phyloP scores from a whole-genome alignment of 2,888 invertebrate species.

The Hofmannophila pseudospretella region DNA sequence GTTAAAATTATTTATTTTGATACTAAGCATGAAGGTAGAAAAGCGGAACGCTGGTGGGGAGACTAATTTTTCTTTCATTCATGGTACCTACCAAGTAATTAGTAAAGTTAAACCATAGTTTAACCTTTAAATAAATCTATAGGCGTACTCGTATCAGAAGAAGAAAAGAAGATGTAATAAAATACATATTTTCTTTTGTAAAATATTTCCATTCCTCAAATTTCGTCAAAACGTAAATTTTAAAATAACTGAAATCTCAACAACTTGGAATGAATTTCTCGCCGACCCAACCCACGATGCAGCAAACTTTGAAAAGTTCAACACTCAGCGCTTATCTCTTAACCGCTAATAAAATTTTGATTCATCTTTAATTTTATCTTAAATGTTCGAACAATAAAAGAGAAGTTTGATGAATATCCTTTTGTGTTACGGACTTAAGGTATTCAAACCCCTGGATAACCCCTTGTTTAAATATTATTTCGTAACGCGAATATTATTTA shows the following conservation, averaged over 20 bases:
- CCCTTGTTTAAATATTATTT: conserved; percentile 5
- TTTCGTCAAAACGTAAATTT: not conserved
- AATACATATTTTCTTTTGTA: too few relatives aligned
- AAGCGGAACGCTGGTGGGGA: too few relatives aligned
- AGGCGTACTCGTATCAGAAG: too few relatives aligned
- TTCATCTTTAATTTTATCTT: conserved; percentile 72
- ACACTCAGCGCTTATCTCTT: conserved; percentile 68
- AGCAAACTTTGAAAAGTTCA: conserved; percentile 61
- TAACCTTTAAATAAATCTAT: too few relatives aligned
- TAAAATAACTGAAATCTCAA: not conserved
- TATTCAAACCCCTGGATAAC: conserved; percentile 35
- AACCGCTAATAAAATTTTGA: conserved; percentile 72
- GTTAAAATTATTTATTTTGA: too few relatives aligned
- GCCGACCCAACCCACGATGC: conserved; percentile 25
- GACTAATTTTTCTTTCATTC: too few relatives aligned
- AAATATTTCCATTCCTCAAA: too few relatives aligned
- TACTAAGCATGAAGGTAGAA: too few relatives aligned
- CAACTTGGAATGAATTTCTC: conserved; percentile 23
- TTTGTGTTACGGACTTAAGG: conserved; percentile 44
- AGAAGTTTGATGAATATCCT: conserved; percentile 57
- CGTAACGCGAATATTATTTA: too few relatives aligned
- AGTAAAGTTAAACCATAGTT: too few relatives aligned
- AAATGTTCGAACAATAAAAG: conserved; percentile 63
- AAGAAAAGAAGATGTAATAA: too few relatives aligned
- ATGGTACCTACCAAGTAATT: too few relatives aligned